These are phyloP conservation scores for Caradrina clavipalpis DNA, from an alignment of 2,888 invertebrate genomes.

Conservation along the genomic window DNA sequence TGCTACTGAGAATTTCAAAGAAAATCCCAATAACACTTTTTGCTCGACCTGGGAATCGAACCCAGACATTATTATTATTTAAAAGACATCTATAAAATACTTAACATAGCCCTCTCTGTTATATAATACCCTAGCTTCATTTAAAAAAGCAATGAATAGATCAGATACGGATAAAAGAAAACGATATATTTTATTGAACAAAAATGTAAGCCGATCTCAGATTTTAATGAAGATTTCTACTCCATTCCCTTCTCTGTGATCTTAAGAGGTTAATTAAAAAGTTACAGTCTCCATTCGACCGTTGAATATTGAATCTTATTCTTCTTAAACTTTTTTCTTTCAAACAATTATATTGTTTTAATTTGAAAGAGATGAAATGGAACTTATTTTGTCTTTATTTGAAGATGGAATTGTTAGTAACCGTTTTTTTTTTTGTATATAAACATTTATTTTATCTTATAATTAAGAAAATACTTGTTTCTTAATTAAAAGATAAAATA, in stretches of 20 bases:
- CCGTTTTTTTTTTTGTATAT: not conserved
- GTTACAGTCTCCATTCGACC: conserved; percentile 16
- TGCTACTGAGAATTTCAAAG: no score
- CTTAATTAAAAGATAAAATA: not conserved
- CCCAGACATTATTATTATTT: no score
- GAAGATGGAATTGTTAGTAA: conserved; percentile 17
- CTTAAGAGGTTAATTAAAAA: conserved; percentile 48
- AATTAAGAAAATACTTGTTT: not conserved
- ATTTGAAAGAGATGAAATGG: conserved; percentile 12
- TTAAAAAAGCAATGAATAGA: not conserved
- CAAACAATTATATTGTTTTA: conserved; percentile 24
- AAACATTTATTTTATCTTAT: no score
- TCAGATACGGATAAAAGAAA: conserved; percentile 11
- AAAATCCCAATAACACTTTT: no score
- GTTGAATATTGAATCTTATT: conserved; percentile 34
- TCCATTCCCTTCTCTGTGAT: conserved; percentile 32
- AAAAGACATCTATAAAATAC: no score
- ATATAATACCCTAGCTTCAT: no score
- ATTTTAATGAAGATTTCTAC: conserved; percentile 41
- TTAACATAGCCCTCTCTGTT: no score
- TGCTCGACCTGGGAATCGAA: no score
- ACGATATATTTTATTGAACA: conserved; percentile 24
- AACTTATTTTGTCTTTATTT: conserved; percentile 19
- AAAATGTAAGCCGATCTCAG: conserved; percentile 40
- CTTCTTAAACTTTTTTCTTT: conserved; percentile 14